These are phyloP conservation scores for Aselliscus stoliczkanus DNA, from an alignment of 2,797 vertebrate genomes.

Conservation along the genomic window DNA sequence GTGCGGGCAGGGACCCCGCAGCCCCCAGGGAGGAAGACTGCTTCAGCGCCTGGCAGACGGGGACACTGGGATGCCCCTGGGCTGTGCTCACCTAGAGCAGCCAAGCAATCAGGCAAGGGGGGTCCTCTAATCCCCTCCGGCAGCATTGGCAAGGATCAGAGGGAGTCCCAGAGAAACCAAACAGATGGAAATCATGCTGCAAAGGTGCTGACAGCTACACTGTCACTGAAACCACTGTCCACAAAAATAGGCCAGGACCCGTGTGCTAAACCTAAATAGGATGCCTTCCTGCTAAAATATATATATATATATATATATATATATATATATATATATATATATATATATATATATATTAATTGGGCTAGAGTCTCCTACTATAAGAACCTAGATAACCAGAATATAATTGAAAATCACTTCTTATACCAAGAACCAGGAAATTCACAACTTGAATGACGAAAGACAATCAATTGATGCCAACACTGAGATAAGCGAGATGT, in stretches of 20 bases:
- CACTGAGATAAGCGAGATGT: neutral
- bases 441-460: neutral
- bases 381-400: neutral
- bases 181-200: neutral
- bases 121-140: no score
- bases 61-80: neutral
- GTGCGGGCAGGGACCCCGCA: neutral
- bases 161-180: no score
- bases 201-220: neutral
- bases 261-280: neutral
- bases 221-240: neutral
- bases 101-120: no score
- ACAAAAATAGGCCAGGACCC: neutral
- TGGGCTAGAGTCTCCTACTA: neutral
- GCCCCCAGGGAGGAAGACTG: neutral
- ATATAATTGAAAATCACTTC: neutral
- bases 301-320: no score
- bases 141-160: neutral
- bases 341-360: no score
- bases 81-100: neutral
- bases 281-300: no score
- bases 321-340: no score
- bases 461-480: neutral
- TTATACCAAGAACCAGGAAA: neutral
- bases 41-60: neutral